A percentile compares a stretch with the other conserved stretches of the same genome.
Conservation (phyloP, 2,888 invertebrate genomes). For the Aethes cnicana region DNA sequence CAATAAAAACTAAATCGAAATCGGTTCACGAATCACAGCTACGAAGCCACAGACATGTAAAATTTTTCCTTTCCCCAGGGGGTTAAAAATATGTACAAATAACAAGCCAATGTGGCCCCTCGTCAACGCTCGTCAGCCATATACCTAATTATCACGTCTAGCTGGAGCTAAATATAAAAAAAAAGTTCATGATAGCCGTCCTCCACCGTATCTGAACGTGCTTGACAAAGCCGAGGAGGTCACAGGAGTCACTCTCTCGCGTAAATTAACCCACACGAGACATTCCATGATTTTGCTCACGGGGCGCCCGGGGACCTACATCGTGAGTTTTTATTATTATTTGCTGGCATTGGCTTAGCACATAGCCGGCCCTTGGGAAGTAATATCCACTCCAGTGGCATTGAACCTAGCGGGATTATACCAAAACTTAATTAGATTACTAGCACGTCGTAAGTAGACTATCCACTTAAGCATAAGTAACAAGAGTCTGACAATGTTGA, state of each 20-base stretch:
- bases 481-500: slow-evolving; percentile 1
- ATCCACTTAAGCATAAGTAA: too few species aligned
- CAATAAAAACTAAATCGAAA: too few species aligned
- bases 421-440: neutral
- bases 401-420: slow-evolving; percentile 5
- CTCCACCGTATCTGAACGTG: slow-evolving; percentile 7
- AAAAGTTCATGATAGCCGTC: neutral
- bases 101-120: too few species aligned
- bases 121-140: too few species aligned
- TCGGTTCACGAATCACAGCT: too few species aligned
- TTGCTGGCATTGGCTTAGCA: slow-evolving; percentile 5
- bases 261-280: slow-evolving; percentile 8
- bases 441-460: too few species aligned
- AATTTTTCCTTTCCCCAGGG: too few species aligned
- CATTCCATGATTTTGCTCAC: neutral
- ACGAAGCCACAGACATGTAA: too few species aligned
- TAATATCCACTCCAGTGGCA: slow-evolving; percentile 3
- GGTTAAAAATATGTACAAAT: too few species aligned
- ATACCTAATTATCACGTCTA: too few species aligned
- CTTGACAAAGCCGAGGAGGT: slow-evolving; percentile 1
- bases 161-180: too few species aligned
- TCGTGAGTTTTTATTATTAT: slow-evolving; percentile 20
- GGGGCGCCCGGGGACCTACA: neutral
- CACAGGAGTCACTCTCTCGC: slow-evolving; percentile 4
- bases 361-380: neutral